A percentile compares a stretch with the other conserved stretches of the same genome.
These are phyloP conservation scores for Pentalonia nigronervosa DNA, from an alignment of 1,140 invertebrate genomes.

Conservation along the genomic window DNA sequence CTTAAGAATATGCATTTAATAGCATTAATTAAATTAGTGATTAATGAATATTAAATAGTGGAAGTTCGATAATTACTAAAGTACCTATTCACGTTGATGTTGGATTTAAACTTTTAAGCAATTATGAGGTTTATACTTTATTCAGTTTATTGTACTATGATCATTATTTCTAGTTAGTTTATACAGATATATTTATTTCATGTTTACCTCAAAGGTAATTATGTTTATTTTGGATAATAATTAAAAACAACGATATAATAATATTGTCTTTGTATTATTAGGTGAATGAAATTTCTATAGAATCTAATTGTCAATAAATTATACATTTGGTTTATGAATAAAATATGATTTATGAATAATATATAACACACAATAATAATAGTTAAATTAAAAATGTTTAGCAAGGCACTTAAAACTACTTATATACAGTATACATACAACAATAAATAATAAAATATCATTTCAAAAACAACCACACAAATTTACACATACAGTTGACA, in stretches of 20 bases:
- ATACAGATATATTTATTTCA: neutral
- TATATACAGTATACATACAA: neutral
- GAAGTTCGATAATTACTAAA: neutral
- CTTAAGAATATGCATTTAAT: neutral
- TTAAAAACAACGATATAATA: neutral
- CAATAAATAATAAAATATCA: neutral
- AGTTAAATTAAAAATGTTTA: neutral
- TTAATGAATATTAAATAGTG: neutral
- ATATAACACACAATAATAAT: neutral
- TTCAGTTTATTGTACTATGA: neutral
- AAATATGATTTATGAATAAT: neutral
- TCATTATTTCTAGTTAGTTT: neutral
- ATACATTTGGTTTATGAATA: neutral
- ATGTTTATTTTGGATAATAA: neutral
- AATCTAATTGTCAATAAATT: neutral
- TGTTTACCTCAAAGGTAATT: neutral
- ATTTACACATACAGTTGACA: slow-evolving; percentile 47
- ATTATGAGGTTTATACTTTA: neutral
- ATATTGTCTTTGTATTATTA: neutral
- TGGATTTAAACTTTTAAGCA: neutral
- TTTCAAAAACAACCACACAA: slow-evolving; percentile 40
- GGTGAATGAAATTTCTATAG: neutral
- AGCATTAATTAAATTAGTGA: neutral
- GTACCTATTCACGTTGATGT: neutral
- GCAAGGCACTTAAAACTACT: neutral